Conservation (phyloP, 1,140 invertebrate species). For the Manduca sexta region DNA sequence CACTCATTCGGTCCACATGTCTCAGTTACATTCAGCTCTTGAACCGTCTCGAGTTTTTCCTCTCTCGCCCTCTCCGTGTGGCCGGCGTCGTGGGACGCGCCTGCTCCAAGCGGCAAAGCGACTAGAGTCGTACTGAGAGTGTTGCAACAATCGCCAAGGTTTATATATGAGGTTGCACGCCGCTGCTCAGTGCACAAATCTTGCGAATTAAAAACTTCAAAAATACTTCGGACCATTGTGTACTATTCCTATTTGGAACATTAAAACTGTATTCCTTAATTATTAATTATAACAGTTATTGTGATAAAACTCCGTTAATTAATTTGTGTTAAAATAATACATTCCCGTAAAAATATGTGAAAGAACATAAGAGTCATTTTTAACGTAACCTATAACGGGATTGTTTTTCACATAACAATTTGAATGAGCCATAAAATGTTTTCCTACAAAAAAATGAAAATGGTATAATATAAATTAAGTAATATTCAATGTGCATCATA, state of each 20-base stretch:
- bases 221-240: background rate
- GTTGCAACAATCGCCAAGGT: constrained; percentile 63
- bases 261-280: no score
- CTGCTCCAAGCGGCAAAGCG: constrained; percentile 72
- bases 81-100: constrained; percentile 53
- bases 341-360: no score
- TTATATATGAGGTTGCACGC: constrained; percentile 66
- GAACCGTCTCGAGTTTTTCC: constrained; percentile 37
- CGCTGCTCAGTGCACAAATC: constrained; percentile 16
- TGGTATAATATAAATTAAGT: no score
- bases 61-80: constrained; percentile 74
- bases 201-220: background rate
- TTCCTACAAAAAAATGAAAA: no score
- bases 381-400: no score
- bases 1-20: constrained; percentile 63
- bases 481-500: no score
- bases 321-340: no score
- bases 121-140: constrained; percentile 74
- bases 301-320: no score
- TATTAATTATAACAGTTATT: no score
- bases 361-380: no score
- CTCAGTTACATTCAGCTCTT: constrained; percentile 41
- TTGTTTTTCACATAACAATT: no score
- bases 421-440: background rate
- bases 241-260: background rate